A percentile compares a stretch with the other conserved stretches of the same genome.
These are phyloP conservation scores for Tursiops truncatus DNA, from an alignment of 2,113 vertebrate species.

Conservation along the genomic window DNA sequence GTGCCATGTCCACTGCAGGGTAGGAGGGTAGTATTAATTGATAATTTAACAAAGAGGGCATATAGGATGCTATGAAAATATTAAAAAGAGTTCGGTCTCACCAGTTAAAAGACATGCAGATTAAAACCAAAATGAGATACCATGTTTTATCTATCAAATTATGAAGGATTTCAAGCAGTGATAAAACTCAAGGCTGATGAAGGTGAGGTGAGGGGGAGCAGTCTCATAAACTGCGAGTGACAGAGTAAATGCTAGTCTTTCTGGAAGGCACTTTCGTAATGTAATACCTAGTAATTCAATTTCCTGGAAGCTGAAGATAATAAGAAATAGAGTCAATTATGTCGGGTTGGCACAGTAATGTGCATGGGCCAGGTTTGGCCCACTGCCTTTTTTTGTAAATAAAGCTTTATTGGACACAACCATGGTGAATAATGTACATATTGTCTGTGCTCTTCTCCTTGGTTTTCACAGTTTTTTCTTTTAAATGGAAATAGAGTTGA, in stretches of 20 bases:
- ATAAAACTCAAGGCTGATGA: not conserved
- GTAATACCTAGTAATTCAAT: not conserved
- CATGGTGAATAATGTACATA: not conserved
- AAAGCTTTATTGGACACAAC: not conserved
- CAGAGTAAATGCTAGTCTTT: not conserved
- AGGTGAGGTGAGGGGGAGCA: not conserved
- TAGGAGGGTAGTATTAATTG: not conserved
- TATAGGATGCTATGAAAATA: not conserved
- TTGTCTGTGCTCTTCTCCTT: not conserved
- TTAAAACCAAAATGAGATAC: constrained; percentile 21
- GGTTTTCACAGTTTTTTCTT: not conserved
- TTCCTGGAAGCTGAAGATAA: not conserved
- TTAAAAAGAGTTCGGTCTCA: not conserved
- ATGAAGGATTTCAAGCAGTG: not conserved
- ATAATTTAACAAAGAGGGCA: not conserved
- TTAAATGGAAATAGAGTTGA: not conserved
- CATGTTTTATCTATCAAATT: not conserved
- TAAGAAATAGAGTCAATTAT: not conserved
- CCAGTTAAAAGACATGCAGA: not conserved
- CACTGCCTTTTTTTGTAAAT: not conserved
- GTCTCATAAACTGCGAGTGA: not conserved
- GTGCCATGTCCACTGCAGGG: not conserved
- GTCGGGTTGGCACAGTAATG: not conserved
- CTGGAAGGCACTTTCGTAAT: not conserved
- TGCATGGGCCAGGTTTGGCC: not conserved